These are phyloP conservation scores for Enteromius trimaculatus DNA, from an alignment of 2,797 vertebrate genomes.

Conservation along the genomic window DNA sequence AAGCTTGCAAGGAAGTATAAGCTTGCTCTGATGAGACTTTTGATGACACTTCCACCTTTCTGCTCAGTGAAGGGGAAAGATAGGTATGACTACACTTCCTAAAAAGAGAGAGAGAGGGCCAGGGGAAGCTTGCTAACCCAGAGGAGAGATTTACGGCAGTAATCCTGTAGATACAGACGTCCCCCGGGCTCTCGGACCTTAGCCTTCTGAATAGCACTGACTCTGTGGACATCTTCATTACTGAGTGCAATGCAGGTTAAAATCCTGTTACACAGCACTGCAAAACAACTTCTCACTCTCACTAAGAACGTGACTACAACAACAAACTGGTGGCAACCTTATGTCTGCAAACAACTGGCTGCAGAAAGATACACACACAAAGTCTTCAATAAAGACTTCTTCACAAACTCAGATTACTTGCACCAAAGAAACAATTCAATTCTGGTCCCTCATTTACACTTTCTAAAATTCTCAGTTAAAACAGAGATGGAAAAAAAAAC, in stretches of 20 bases:
- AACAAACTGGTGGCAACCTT: background rate
- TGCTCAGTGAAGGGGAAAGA: conserved; percentile 36
- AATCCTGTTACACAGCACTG: conserved; percentile 43
- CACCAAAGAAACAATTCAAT: background rate
- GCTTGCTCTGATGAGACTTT: conserved; percentile 30
- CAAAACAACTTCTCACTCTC: conserved; percentile 6
- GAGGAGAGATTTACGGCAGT: conserved; percentile 37
- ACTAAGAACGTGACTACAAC: background rate
- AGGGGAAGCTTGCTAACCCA: conserved; percentile 27
- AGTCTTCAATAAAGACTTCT: conserved; percentile 24
- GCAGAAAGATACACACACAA: conserved; percentile 1
- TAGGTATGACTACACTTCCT: conserved; percentile 27
- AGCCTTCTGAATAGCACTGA: conserved; percentile 51
- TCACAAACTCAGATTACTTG: conserved; percentile 33
- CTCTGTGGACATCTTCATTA: conserved; percentile 56
- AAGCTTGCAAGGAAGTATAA: conserved; percentile 1
- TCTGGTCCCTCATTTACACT: background rate
- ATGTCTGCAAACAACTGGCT: background rate
- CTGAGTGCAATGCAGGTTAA: conserved; percentile 47
- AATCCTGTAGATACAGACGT: conserved; percentile 51
- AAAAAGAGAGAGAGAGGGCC: background rate
- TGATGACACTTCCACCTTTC: conserved; percentile 41
- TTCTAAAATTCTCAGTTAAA: background rate
- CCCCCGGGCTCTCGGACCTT: conserved; percentile 43
- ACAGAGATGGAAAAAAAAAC: background rate